These are phyloP conservation scores for Mareca penelope DNA, from an alignment of 2,797 vertebrate genomes.

Conservation along the genomic window DNA sequence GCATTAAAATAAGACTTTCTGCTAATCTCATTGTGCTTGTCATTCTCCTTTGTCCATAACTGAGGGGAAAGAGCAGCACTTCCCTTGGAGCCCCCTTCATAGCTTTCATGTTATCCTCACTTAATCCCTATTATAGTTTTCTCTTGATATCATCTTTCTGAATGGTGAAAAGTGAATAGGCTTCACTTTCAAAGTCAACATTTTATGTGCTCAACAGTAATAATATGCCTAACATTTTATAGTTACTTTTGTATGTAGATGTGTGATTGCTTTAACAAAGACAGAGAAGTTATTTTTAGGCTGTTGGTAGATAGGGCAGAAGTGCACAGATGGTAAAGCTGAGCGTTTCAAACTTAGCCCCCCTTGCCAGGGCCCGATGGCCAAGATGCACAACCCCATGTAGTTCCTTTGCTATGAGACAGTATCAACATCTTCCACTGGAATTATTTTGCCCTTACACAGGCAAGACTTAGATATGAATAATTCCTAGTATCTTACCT, in stretches of 20 bases:
- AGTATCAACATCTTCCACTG: neutral
- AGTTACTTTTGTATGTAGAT: neutral
- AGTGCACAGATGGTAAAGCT: neutral
- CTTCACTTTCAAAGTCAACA: slow-evolving; percentile 24
- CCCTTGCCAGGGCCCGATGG: fast-evolving
- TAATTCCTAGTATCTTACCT: neutral
- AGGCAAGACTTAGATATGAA: neutral
- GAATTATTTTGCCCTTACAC: neutral
- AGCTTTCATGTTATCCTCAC: neutral
- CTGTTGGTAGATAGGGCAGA: neutral
- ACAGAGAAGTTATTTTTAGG: neutral
- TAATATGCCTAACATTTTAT: neutral
- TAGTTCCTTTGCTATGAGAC: neutral
- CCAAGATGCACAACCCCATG: neutral
- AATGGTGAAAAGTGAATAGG: neutral
- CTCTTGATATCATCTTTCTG: neutral
- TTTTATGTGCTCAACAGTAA: neutral
- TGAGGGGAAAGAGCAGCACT: neutral
- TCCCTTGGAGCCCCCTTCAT: neutral
- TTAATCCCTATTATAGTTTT: neutral
- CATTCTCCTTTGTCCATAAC: neutral
- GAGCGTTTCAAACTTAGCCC: neutral
- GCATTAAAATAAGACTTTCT: slow-evolving; percentile 6
- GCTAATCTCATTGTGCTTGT: neutral
- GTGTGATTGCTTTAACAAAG: neutral